phyloP scores from a whole-genome alignment of 2,113 vertebrate genomes.

The Prunella fulvescens region DNA sequence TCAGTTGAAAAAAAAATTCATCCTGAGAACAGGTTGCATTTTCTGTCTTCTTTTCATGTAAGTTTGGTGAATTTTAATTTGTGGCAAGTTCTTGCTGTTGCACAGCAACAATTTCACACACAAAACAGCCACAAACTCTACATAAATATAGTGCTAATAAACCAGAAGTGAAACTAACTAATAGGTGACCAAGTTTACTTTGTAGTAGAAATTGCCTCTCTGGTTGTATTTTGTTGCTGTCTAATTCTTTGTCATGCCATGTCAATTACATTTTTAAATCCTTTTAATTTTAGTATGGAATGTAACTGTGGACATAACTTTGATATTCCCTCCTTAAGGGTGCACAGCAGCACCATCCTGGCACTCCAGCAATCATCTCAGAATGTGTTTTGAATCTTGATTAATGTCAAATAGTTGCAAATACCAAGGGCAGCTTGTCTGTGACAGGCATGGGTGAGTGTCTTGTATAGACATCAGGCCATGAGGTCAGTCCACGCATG shows the following conservation, averaged over 20 bases:
- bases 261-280: background rate
- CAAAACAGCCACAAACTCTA: background rate
- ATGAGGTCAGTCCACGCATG: accelerated
- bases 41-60: background rate
- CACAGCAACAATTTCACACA: background rate
- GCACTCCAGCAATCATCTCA: background rate
- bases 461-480: background rate
- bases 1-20: background rate
- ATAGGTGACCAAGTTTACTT: background rate
- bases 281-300: background rate
- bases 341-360: background rate
- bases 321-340: background rate
- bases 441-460: background rate
- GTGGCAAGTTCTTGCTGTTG: background rate
- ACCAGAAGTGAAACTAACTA: background rate
- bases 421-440: background rate
- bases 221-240: background rate
- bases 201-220: background rate
- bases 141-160: background rate
- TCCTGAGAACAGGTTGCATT: background rate
- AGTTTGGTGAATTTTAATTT: background rate
- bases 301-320: background rate
- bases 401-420: background rate
- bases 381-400: background rate
- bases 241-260: background rate